phyloP scores from a whole-genome alignment of 2,797 vertebrate genomes.

The Heliangelus exortis region DNA sequence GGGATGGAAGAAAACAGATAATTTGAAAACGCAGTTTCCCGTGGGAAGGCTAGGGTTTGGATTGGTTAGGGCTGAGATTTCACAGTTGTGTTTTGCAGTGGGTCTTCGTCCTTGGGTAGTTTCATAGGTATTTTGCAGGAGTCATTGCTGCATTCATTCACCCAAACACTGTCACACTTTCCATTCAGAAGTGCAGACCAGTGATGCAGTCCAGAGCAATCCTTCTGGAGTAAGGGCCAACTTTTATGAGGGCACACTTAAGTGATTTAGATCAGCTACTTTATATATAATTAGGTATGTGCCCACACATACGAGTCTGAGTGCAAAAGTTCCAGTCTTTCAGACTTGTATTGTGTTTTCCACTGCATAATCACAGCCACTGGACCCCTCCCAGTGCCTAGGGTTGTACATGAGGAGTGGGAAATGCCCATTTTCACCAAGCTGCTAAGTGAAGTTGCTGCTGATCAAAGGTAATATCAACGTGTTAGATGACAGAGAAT shows the following conservation, averaged over 20 bases:
- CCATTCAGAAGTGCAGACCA: neutral
- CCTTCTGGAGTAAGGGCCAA: neutral
- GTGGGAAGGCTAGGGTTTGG: rapidly evolving
- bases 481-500: neutral
- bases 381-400: neutral
- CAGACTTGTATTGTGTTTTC: neutral
- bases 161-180: neutral
- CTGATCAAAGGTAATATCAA: neutral
- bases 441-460: neutral
- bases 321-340: neutral
- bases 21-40: neutral
- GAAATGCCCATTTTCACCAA: neutral
- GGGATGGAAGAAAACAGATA: neutral
- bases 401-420: neutral
- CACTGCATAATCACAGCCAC: neutral
- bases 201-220: neutral
- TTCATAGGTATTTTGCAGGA: neutral
- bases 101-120: neutral
- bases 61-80: neutral
- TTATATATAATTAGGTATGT: neutral
- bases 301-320: neutral
- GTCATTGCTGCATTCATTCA: neutral
- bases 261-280: neutral
- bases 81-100: neutral
- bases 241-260: neutral